Conservation (phyloP, 2,113 vertebrate genomes). For the Gopherus flavomarginatus region DNA sequence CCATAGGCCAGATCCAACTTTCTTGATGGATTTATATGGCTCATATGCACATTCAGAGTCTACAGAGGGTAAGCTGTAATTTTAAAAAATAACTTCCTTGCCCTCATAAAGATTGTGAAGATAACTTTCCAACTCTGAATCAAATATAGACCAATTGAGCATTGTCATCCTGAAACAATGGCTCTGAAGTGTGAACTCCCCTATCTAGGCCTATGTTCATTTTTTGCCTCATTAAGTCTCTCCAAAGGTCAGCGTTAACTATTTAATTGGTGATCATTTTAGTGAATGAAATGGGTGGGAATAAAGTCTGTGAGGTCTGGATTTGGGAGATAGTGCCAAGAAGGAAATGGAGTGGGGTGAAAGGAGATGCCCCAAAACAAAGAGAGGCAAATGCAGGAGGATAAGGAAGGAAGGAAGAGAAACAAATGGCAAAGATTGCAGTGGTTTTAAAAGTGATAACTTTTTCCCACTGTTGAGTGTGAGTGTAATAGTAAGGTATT, state of each 20-base stretch:
- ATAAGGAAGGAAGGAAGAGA: not conserved
- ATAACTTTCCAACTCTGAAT: constrained; percentile 8
- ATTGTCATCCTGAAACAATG: not conserved
- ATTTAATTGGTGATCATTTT: not conserved
- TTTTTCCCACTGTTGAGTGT: not conserved
- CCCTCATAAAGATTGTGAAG: not conserved
- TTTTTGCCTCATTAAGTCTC: not conserved
- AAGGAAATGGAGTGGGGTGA: too few relatives aligned
- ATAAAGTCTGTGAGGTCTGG: too few relatives aligned
- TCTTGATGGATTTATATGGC: accelerated
- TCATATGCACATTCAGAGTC: not conserved
- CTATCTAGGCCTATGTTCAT: not conserved
- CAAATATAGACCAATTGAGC: constrained; percentile 1
- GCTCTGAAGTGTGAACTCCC: not conserved
- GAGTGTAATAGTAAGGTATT: not conserved
- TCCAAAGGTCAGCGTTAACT: not conserved
- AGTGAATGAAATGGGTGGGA: not conserved
- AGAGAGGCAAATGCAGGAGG: not conserved
- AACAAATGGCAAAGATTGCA: not conserved
- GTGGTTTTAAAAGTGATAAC: not conserved
- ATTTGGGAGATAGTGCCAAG: not conserved
- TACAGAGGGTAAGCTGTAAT: not conserved
- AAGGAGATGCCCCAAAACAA: not conserved
- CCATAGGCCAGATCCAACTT: not conserved
- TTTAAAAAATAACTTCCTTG: not conserved